These are phyloP conservation scores for Matsumyia berberina DNA, from an alignment of 2,888 invertebrate species.

Conservation along the genomic window DNA sequence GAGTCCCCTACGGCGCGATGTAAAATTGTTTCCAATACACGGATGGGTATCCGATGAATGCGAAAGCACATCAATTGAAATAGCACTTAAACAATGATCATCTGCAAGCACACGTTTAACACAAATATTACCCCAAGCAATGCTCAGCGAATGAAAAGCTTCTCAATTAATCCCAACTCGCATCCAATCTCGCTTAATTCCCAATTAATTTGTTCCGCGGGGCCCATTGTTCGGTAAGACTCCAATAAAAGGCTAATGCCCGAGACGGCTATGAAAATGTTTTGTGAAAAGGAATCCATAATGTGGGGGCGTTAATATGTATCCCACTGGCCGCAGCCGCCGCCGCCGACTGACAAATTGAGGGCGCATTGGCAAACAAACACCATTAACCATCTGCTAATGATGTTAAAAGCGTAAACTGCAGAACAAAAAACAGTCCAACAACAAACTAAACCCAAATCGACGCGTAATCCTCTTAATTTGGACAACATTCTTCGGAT, in stretches of 20 bases:
- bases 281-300: constrained; percentile 35
- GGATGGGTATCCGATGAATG: no score
- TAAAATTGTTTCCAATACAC: no score
- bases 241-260: constrained; percentile 56
- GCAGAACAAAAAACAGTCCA: constrained; percentile 22
- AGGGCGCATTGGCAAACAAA: constrained; percentile 61
- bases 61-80: no score
- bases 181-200: constrained; percentile 35
- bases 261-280: no score
- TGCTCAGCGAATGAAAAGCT: constrained; percentile 9
- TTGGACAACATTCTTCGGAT: constrained; percentile 70
- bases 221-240: constrained; percentile 14
- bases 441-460: constrained; percentile 31
- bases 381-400: constrained; percentile 65
- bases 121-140: no score
- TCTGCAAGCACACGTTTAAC: no score
- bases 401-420: constrained; percentile 70
- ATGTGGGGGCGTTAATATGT: constrained; percentile 64
- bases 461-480: constrained; percentile 73
- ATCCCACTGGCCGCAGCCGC: constrained; percentile 7
- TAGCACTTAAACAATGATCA: no score
- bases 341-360: constrained; percentile 59
- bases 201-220: no score
- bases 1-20: no score
- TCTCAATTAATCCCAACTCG: constrained; percentile 41